Evolutionary conservation across 2,888 invertebrate species (phyloP), one percentile per base, ranked within the genome.

Genomic region (Malthinus seriepunctatus): DNA sequence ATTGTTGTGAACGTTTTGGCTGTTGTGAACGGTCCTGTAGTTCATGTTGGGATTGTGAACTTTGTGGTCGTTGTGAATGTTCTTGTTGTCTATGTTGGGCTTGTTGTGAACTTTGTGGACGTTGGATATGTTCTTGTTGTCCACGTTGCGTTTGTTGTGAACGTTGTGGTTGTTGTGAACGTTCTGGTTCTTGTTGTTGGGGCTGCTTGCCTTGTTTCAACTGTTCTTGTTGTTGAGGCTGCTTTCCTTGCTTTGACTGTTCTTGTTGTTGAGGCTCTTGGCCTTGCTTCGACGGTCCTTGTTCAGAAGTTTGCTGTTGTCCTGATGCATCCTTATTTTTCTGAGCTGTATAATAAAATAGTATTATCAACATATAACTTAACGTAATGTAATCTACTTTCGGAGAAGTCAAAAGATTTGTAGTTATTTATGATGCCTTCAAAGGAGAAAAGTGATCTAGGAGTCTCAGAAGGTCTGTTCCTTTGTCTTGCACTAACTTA

Each of bases 121-220:
- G n/a, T n/a, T n/a, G n/a, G n/a, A n/a, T n/a, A n/a, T n/a, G n/a
- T n/a, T n/a, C 3, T 23, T 23, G 3, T 23, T 23, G 23, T 3
- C 3, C 2, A 23, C 23, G 23, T 5, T 23, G n/a, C n/a, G n/a
- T 5, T 23, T 23, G 23, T 23, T 23, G 23, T 23, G 3, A 2
- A 5, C 23, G 23, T 23, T 23, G 23, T 2, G 23, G 23, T 23
- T 23, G 23, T 23, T 23, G 23, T 23, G 5, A 23, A 23, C 34
- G 3, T 38, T 38, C 46, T 54, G 32, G 60, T 44, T 33, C 45
- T 39, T 50, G 56, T 56, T 48, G 63, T 46, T 58, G 61, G 9
- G 23, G 60, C 44, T 45, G 57, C 11, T 37, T 46, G 14, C 44
- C 23, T n/a, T 12, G 47, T 42, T 51, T 39, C 11, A 48, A 49